Percentiles rank a stretch among this genome's conserved stretches.
Evolutionary conservation across 2,888 invertebrate species (phyloP).

Genomic region (Orgyia antiqua): DNA sequence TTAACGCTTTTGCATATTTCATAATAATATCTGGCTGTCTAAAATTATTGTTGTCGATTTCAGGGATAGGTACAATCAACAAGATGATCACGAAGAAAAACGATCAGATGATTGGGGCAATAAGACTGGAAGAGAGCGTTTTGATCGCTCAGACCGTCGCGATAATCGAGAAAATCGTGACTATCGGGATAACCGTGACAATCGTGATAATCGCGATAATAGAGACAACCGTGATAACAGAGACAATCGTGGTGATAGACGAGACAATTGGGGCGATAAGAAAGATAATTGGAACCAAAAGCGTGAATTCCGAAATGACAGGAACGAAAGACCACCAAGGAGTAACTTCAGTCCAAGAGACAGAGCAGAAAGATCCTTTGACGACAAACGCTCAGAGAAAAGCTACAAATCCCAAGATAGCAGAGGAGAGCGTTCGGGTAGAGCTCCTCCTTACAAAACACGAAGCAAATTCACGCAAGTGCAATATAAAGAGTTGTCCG

Average conservation of each 20-base stretch:
- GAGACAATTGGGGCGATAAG: slow-evolving; percentile 37
- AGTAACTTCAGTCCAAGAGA: slow-evolving; percentile 61
- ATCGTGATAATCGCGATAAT: slow-evolving; percentile 16
- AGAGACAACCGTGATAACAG: slow-evolving; percentile 19
- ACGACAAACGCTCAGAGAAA: slow-evolving; percentile 48
- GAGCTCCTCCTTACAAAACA: slow-evolving; percentile 47
- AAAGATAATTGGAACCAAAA: slow-evolving; percentile 28
- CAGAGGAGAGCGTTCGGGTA: slow-evolving; percentile 33
- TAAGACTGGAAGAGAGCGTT: slow-evolving; percentile 14
- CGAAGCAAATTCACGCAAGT: slow-evolving; percentile 52
- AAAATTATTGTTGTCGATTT: slow-evolving; percentile 2
- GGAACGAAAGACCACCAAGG: slow-evolving; percentile 37
- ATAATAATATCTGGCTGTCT: too few relatives aligned
- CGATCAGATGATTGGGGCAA: slow-evolving; percentile 21
- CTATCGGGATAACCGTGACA: slow-evolving; percentile 20
- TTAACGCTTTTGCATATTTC: too few relatives aligned
- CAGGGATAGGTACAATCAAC: slow-evolving; percentile 37
- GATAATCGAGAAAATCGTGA: slow-evolving; percentile 14
- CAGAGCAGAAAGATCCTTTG: slow-evolving; percentile 52
- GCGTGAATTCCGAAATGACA: slow-evolving; percentile 34
- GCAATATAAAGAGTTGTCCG: slow-evolving; percentile 50
- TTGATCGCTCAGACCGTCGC: slow-evolving; percentile 20
- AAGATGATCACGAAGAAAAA: slow-evolving; percentile 44
- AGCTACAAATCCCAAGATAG: slow-evolving; percentile 49
- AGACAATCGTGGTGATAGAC: slow-evolving; percentile 21